These are phyloP conservation scores for Heliconius hewitsoni DNA, from an alignment of 1,140 invertebrate species.

Conservation along the genomic window DNA sequence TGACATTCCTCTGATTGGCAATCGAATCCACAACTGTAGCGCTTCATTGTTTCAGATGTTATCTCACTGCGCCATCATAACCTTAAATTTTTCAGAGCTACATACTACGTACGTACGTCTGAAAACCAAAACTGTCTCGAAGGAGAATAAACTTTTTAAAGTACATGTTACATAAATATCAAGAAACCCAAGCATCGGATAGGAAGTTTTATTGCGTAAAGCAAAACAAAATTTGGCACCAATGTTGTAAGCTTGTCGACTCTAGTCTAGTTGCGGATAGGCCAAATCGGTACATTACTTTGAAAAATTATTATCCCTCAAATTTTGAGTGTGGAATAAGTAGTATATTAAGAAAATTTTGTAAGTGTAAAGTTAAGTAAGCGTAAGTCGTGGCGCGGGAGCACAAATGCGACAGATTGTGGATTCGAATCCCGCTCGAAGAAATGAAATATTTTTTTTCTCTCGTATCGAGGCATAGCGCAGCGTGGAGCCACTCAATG, in stretches of 20 bases:
- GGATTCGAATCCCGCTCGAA: background rate
- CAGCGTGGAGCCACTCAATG: background rate
- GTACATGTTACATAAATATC: constrained; percentile 1
- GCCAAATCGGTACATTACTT: constrained; percentile 13
- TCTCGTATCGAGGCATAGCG: background rate
- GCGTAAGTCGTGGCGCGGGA: background rate
- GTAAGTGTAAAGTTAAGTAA: background rate
- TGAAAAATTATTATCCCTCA: background rate
- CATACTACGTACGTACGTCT: background rate
- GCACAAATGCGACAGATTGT: background rate
- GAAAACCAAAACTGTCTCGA: background rate
- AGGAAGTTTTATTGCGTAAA: constrained; percentile 5
- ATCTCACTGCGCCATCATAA: too few species aligned
- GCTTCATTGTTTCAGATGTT: too few species aligned
- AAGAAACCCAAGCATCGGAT: background rate
- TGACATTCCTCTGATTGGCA: too few species aligned
- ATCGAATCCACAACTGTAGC: too few species aligned
- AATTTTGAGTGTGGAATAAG: background rate
- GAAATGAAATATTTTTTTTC: background rate
- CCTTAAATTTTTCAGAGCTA: too few species aligned
- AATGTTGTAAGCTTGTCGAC: background rate
- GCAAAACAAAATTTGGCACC: constrained; percentile 8
- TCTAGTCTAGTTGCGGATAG: background rate
- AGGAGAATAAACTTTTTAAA: background rate
- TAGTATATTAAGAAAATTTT: background rate